Evolutionary conservation across 2,113 vertebrate genomes (phyloP), one percentile per base, ranked within the genome.

Genomic region (Semnornis frantzii): DNA sequence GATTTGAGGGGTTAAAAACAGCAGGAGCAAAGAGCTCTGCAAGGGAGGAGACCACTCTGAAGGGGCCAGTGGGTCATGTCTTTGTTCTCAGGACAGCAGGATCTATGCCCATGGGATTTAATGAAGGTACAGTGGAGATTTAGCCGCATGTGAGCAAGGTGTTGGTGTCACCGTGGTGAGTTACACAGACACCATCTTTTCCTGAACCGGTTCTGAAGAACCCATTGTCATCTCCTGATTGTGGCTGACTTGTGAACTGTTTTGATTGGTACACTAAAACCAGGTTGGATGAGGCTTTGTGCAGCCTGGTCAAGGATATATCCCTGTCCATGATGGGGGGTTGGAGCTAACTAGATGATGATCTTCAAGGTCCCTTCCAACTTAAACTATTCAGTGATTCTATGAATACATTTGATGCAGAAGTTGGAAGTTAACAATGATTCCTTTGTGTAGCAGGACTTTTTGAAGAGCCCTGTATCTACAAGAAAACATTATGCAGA

Each of bases 141-240:
- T 46, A 87, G 71, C 30, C 0, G 1, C 0, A 8, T 8, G 4
- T 55, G 42, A 72, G 16, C 1, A 2, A 8, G 27, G 12, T 48
- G 31, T 48, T 77, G 59, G 11, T 3, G 20, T 64, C 18, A 28
- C 34, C 44, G 27, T 0, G 0, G 31, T 0, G 0, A 64, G 8
- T 44, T 48, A 28, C 31, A 25, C 6, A 16, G 46, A 23, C 37
- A 28, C 27, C 7, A 19, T 27, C 33, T 64, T 82, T 48, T 50
- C 69, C 15, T 1, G 1, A 12, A 8, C 9, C 44, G 44, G 81
- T 69, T 78, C 39, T n/a, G n/a, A 80, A 77, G 72, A 86, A 24
- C 23, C 24, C 14, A 8, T 8, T 5, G 5, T 23, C 15, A 50
- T 9, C 44, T 93, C 7, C 8, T 1, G 2, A 6, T 16, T 6